A percentile compares a stretch with the other conserved stretches of the same genome.
phyloP scores from a whole-genome alignment of 2,113 vertebrate species.

The Dendropsophus ebraccatus region DNA sequence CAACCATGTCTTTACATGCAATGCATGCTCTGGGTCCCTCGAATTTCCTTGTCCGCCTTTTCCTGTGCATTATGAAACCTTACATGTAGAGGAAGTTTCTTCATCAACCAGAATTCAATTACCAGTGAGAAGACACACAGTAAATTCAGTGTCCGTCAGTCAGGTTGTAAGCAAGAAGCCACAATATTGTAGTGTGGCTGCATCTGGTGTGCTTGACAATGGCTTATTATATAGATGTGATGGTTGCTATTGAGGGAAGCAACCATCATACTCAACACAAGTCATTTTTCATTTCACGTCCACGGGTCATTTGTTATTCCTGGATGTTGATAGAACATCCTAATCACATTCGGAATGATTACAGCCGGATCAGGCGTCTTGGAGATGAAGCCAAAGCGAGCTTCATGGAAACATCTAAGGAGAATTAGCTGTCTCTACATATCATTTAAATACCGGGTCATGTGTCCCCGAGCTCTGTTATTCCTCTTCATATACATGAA shows the following conservation, averaged over 20 bases:
- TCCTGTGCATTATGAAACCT: too few relatives aligned
- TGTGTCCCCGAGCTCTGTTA: constrained; percentile 4
- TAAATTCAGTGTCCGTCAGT: background rate
- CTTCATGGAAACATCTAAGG: constrained; percentile 10
- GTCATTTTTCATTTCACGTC: background rate
- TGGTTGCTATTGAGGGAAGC: background rate
- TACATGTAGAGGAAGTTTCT: too few relatives aligned
- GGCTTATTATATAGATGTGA: background rate
- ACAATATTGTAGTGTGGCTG: background rate
- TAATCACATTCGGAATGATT: constrained; percentile 12
- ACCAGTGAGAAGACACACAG: background rate
- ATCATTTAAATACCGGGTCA: constrained; percentile 14
- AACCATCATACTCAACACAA: background rate
- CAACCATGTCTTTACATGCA: too few relatives aligned
- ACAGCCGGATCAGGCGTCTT: background rate
- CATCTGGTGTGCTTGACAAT: background rate
- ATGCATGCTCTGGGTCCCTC: too few relatives aligned
- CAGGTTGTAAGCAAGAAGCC: background rate
- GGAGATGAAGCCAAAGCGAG: background rate
- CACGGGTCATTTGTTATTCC: background rate
- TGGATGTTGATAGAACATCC: background rate
- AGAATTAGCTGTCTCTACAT: constrained; percentile 10
- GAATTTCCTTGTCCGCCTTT: too few relatives aligned
- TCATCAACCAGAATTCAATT: background rate
- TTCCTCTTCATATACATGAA: background rate